Conservation (phyloP, 1,140 invertebrate genomes). For the Trissolcus basalis region DNA sequence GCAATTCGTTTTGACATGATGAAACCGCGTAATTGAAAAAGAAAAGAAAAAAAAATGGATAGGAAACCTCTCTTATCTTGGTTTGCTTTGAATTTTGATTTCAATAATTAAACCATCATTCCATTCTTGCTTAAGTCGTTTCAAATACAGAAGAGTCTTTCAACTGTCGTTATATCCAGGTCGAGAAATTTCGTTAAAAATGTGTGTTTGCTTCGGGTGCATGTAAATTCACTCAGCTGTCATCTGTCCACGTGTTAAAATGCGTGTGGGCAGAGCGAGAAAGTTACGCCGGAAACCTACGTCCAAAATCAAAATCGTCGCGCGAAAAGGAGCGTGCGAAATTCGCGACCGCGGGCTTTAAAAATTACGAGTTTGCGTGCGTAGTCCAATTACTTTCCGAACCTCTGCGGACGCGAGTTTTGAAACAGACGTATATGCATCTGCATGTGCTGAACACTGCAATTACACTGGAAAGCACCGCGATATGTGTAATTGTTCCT, state of each 20-base stretch:
- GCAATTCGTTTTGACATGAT: too few species aligned
- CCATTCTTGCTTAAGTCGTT: too few species aligned
- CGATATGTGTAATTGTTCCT: conserved; percentile 48
- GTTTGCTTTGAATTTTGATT: too few species aligned
- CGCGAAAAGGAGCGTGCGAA: conserved; percentile 32
- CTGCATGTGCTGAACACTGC: conserved; percentile 20
- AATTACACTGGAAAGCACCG: conserved; percentile 50
- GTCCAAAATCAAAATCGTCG: conserved; percentile 19
- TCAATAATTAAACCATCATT: too few species aligned
- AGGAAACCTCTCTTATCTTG: too few species aligned
- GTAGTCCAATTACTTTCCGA: conserved; percentile 40
- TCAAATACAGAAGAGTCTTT: too few species aligned
- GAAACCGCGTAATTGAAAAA: too few species aligned
- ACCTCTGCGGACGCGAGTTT: conserved; percentile 23
- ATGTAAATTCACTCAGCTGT: neutral
- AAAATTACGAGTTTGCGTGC: conserved; percentile 56
- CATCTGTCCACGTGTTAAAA: conserved; percentile 18
- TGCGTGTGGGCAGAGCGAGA: conserved; percentile 24
- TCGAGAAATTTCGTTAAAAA: too few species aligned
- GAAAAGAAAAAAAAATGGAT: too few species aligned
- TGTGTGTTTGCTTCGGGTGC: too few species aligned
- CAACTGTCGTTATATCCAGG: too few species aligned
- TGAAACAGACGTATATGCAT: conserved; percentile 37
- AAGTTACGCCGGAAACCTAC: conserved; percentile 34
- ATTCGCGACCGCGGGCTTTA: conserved; percentile 2